These are phyloP conservation scores for Aquatica leii DNA, from an alignment of 2,888 invertebrate genomes.

Conservation along the genomic window DNA sequence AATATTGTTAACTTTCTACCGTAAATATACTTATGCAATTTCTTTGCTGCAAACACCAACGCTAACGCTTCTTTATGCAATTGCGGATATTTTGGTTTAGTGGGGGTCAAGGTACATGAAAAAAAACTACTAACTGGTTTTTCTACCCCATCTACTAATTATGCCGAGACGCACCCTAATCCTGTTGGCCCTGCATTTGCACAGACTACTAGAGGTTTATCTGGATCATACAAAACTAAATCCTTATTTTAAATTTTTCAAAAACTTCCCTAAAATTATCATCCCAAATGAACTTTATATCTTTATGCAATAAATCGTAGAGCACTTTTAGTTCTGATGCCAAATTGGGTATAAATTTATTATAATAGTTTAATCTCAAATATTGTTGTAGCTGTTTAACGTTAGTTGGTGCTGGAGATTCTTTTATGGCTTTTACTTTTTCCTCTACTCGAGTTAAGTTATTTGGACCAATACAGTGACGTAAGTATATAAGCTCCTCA, in stretches of 20 bases:
- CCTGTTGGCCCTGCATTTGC: too few species aligned
- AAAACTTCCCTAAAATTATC: neutral
- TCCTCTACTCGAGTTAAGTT: constrained; percentile 17
- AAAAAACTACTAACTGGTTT: constrained; percentile 15
- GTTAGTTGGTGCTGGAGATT: too few species aligned
- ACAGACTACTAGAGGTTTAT: too few species aligned
- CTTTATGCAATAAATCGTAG: too few species aligned
- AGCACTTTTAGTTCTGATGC: too few species aligned
- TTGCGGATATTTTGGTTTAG: constrained; percentile 12
- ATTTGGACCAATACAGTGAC: constrained; percentile 22
- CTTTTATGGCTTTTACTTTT: too few species aligned
- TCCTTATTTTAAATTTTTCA: constrained; percentile 9
- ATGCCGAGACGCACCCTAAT: too few species aligned
- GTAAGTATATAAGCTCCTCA: too few species aligned
- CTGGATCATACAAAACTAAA: constrained; percentile 15
- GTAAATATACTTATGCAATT: constrained; percentile 10
- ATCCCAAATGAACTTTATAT: constrained; percentile 3
- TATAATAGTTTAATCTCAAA: constrained; percentile 8
- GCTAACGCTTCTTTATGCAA: constrained; percentile 15
- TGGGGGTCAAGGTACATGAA: neutral
- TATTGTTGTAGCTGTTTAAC: too few species aligned
- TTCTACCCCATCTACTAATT: constrained; percentile 11
- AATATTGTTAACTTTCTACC: constrained; percentile 10
- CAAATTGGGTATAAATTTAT: constrained; percentile 7
- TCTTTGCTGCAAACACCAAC: constrained; percentile 6